phyloP scores from a whole-genome alignment of 2,797 vertebrate genomes.

The Coracias cyanogaster region DNA sequence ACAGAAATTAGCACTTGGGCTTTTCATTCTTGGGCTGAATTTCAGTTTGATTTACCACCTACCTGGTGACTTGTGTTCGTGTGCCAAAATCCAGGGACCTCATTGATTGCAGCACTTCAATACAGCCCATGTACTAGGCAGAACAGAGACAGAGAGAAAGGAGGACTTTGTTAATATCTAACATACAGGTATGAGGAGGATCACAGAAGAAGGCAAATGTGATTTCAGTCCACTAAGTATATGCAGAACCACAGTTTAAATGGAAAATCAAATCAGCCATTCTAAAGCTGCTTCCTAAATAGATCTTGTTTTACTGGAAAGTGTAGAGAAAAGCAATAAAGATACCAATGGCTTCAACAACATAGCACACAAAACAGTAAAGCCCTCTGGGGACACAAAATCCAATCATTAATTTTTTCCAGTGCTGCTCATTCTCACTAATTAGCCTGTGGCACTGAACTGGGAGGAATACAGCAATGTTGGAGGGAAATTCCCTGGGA shows the following conservation, averaged over 20 bases:
- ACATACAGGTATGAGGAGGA: neutral
- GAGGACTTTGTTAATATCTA: neutral
- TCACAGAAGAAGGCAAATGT: conserved; percentile 15
- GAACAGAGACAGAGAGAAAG: conserved; percentile 8
- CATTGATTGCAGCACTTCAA: conserved; percentile 95
- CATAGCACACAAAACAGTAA: neutral
- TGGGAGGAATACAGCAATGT: neutral
- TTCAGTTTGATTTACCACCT: conserved; percentile 38
- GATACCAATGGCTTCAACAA: conserved; percentile 16
- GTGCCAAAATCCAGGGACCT: conserved; percentile 91
- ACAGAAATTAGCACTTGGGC: neutral
- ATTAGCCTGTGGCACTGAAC: neutral
- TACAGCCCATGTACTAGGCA: conserved; percentile 91
- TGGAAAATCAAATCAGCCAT: conserved; percentile 30
- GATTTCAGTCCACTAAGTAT: neutral
- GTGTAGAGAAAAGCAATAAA: neutral
- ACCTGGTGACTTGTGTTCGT: conserved; percentile 94
- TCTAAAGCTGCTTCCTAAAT: conserved; percentile 28
- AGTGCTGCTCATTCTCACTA: neutral
- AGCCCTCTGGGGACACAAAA: neutral
- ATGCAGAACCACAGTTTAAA: conserved; percentile 12
- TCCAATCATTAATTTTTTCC: neutral
- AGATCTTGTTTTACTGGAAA: conserved; percentile 10
- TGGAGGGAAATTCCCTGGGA: neutral
- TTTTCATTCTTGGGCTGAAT: neutral